phyloP scores from a whole-genome alignment of 2,888 invertebrate genomes.

The Nemotelus nigrinus region DNA sequence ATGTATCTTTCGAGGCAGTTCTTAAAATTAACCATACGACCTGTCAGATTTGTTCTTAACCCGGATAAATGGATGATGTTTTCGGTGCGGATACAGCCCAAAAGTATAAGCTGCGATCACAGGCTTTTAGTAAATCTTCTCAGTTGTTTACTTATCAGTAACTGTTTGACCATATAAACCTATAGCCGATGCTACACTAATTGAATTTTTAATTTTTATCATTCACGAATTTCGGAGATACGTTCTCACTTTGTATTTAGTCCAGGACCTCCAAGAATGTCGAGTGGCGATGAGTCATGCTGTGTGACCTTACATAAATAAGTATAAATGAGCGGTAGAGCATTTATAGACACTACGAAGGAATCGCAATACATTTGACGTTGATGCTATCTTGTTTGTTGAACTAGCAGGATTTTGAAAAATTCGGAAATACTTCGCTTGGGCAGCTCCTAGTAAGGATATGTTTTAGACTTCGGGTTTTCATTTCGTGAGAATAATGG shows the following conservation, averaged over 20 bases:
- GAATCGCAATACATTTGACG: too few relatives aligned
- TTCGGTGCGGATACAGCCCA: slow-evolving; percentile 24
- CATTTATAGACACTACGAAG: too few relatives aligned
- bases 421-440: too few relatives aligned
- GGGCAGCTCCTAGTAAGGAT: too few relatives aligned
- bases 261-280: slow-evolving; percentile 36
- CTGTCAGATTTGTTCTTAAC: slow-evolving; percentile 41
- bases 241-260: slow-evolving; percentile 8
- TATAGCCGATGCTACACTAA: slow-evolving; percentile 38
- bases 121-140: slow-evolving; percentile 36
- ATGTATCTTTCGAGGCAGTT: slow-evolving; percentile 31
- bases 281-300: slow-evolving; percentile 20
- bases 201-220: slow-evolving; percentile 41
- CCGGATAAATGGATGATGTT: slow-evolving; percentile 29
- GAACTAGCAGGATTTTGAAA: too few relatives aligned
- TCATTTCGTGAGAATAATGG: too few relatives aligned
- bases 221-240: slow-evolving; percentile 38
- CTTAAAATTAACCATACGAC: slow-evolving; percentile 38
- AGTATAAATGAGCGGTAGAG: too few relatives aligned
- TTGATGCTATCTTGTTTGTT: too few relatives aligned
- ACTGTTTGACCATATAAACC: slow-evolving; percentile 36
- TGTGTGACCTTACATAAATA: too few relatives aligned
- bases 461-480: too few relatives aligned
- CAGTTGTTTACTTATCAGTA: slow-evolving; percentile 12
- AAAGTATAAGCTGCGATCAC: background rate